Base-by-base conservation (phyloP, 2,113 vertebrate species). In the Rhizomys pruinosus region DNA sequence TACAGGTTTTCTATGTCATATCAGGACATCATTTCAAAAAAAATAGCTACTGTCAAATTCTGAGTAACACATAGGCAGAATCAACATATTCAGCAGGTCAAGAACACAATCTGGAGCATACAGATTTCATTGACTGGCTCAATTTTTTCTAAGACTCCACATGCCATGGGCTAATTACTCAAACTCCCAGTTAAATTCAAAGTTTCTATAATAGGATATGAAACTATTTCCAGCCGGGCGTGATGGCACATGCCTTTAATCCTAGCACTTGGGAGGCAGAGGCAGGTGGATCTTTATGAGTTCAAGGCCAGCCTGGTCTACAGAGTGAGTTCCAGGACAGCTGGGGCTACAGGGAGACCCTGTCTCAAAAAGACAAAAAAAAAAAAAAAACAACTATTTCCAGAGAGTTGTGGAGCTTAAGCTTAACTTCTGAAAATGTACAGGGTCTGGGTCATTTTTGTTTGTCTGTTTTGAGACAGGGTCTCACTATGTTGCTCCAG, bases 1-100 rank as follows among this genome's bases (percentile, higher is more conserved):
- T 0, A 15, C 7, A 61, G 1, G 2, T 44, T 15, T 1, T 61
- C 16, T 7, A 17, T 29, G 7, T 37, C 66, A 22, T 27, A 15
- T 57, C 4, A 42, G 44, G 15, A n/a, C 1, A 29, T 63, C 4
- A 8, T 42, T 85, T 59, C 25, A 81, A 63, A 37, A 63, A 37
- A 64, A 52, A 72, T 8, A 90, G 11, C 52, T 37, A 32, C 42
- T 55, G 17, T 73, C n/a, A 63, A 3, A 55, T n/a, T 29, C 11
- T 37, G 23, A 34, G 11, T 37, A 23, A 78, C 57, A 47, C 17
- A 63, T 34, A 61, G 47, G 22, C 2, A 61, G 1, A 2, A 61
- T 61, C 13, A 37, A 4, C 4, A 66, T 27, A 25, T 44, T 42
- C 42, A 17, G 15, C 61, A 29, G 25, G 8, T 84, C 3, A 68